Base-by-base conservation (phyloP, 2,888 invertebrate species). In the Malthinus seriepunctatus region DNA sequence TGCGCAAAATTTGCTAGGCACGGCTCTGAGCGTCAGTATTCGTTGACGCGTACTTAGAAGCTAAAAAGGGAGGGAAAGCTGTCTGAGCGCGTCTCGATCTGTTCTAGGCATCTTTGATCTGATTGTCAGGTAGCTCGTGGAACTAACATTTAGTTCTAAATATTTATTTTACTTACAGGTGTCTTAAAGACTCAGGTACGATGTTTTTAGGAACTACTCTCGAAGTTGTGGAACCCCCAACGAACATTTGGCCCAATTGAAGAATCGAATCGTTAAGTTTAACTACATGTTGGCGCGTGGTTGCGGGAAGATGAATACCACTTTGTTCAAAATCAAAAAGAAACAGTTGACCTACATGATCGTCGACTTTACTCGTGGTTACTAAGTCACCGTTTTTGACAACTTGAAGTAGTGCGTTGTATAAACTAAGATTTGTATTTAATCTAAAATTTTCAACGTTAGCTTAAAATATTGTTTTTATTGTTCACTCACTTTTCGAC, bases 261-360 rank as follows among this genome's bases (percentile, higher is more conserved):
- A 97, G 81, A 62, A 97, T 95, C 49, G 84, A 82, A 74, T 97
- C 91, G 74, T 96, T 97, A 14, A 97, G 81, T 0, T 86, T 82
- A 0, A 97, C 97, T 45, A 97, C 96, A 69, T 82, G 76, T 54
- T 82, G 78, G 15, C 95, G 82, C 39, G 89, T 85, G 0, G 81
- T 79, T 62, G 93, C 90, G 7, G 88, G 85, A 57, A 99, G 81
- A 76, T 99, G 97, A 60, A 99, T 98, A 2, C 98, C 99, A 74
- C 94, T 92, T 76, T 97, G 96, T 75, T 99, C 97, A 79, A 99
- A 99, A 78, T 99, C 98, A 75, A 95, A 94, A 5, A 97, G 81
- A 77, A 99, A 97, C 44, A 99, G 80, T 69, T 89, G 85, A 0
- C 92, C 89, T 0, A 98, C 91, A 73, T 96, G 91, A 56, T 87